Percentiles rank a stretch among this genome's conserved stretches.
Conservation (phyloP, 2,888 invertebrate species). For the Dione juno region DNA sequence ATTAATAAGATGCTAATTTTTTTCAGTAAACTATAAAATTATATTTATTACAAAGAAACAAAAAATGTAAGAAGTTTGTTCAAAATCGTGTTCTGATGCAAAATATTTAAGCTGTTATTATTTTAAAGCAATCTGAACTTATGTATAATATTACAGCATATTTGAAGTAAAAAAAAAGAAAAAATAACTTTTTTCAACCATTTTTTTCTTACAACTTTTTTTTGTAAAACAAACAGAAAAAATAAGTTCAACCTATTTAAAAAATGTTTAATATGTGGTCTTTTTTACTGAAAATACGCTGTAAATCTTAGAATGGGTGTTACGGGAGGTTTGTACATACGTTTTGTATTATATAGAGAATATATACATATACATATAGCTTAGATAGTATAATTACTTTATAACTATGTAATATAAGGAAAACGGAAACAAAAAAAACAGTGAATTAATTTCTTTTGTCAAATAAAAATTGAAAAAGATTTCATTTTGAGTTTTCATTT, state of each 20-base stretch:
- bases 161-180: conserved; percentile 24
- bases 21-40: conserved; percentile 54
- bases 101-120: conserved; percentile 54
- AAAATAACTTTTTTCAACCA: background rate
- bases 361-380: conserved; percentile 77
- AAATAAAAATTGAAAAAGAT: conserved; percentile 78
- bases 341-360: conserved; percentile 80
- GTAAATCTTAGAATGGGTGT: conserved; percentile 68
- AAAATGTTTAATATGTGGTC: background rate
- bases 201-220: background rate
- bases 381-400: conserved; percentile 81
- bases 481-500: conserved; percentile 63
- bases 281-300: conserved; percentile 51
- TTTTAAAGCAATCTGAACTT: conserved; percentile 41
- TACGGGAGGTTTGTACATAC: conserved; percentile 81
- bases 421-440: conserved; percentile 77
- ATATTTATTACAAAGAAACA: conserved; percentile 55
- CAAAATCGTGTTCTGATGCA: conserved; percentile 61
- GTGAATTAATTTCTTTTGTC: conserved; percentile 82
- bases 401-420: conserved; percentile 80
- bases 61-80: conserved; percentile 45
- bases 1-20: conserved; percentile 48
- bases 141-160: conserved; percentile 39
- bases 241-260: background rate
- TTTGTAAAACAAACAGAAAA: conserved; percentile 2